Conservation (phyloP, 1,140 invertebrate species). For the Holotrichia oblita region DNA sequence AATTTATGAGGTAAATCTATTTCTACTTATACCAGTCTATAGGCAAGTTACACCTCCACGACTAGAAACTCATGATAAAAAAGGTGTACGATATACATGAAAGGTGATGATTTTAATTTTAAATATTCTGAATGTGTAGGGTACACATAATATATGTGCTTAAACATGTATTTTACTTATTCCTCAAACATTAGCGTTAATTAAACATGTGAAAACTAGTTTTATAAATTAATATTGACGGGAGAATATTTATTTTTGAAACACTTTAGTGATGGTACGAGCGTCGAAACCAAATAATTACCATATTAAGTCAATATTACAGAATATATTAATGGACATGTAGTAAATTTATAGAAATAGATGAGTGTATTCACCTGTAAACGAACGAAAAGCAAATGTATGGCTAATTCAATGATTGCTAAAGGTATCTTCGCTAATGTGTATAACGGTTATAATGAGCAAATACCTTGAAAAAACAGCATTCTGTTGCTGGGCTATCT, state of each 20-base stretch:
- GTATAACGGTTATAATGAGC: too few relatives aligned
- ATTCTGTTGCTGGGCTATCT: too few relatives aligned
- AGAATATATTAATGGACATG: background rate
- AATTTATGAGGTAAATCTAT: conserved; percentile 3
- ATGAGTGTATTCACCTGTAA: conserved; percentile 2
- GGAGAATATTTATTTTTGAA: conserved; percentile 13
- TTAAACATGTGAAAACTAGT: background rate
- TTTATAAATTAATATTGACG: conserved; percentile 2
- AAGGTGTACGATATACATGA: background rate
- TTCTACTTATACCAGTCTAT: background rate
- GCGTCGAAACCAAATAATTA: background rate
- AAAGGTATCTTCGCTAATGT: too few relatives aligned
- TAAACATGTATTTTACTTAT: background rate
- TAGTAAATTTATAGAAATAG: background rate
- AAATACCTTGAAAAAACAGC: too few relatives aligned
- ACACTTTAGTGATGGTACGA: background rate
- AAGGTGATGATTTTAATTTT: conserved; percentile 29
- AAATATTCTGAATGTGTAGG: background rate
- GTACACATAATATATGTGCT: background rate
- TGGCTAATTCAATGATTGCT: too few relatives aligned
- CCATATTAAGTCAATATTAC: conserved; percentile 11
- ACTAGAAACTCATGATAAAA: background rate
- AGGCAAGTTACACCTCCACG: background rate
- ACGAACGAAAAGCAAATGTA: background rate
- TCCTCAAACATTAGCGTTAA: conserved; percentile 11